Evolutionary conservation across 92 coral and sea anemone species (phyloP).

Genomic region (Heteractis magnifica): DNA sequence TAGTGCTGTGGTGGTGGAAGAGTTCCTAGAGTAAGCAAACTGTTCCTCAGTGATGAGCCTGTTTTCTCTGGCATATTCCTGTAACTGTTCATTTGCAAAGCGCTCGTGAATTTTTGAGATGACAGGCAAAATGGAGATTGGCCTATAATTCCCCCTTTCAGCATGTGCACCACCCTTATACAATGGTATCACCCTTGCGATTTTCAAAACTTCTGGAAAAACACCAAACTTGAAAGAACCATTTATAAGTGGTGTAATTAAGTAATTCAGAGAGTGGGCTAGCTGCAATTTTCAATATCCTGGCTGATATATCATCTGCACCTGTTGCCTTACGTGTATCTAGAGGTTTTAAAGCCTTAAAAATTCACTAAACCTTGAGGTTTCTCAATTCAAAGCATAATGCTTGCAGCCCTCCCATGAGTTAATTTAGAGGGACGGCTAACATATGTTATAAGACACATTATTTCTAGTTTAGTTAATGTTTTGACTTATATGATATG

Average conservation of each 20-base stretch:
- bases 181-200: background rate
- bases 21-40: background rate
- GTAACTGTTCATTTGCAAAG: background rate
- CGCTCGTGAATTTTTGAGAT: background rate
- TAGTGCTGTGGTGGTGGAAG: background rate
- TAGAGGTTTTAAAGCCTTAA: background rate
- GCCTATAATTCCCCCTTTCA: background rate
- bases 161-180: background rate
- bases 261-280: background rate
- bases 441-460: too few relatives aligned
- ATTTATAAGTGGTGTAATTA: background rate
- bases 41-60: background rate
- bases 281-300: background rate
- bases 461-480: too few relatives aligned
- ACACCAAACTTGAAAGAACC: background rate
- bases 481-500: too few relatives aligned
- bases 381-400: background rate
- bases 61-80: background rate
- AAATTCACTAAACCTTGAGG: background rate
- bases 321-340: background rate
- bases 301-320: background rate
- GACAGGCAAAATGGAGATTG: background rate
- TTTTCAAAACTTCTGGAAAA: background rate
- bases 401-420: too few relatives aligned
- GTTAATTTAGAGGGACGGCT: too few relatives aligned